Evolutionary conservation across 2,113 vertebrate genomes (phyloP).

Genomic region (Macrotus californicus): DNA sequence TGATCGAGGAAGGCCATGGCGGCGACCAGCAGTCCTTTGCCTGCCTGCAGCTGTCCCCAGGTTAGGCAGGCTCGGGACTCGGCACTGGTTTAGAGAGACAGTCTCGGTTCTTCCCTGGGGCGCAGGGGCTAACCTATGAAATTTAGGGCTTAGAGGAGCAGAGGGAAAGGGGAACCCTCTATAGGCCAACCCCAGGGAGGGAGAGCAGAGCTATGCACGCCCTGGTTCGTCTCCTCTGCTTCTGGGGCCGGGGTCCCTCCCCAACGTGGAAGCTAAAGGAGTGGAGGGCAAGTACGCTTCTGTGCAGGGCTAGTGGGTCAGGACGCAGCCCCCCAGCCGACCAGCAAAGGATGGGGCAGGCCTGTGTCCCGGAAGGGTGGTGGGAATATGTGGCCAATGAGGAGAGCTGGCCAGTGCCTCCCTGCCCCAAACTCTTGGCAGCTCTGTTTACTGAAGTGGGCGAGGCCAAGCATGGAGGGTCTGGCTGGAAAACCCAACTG

Average conservation of each 20-base stretch:
- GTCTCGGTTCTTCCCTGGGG: background rate
- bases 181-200: background rate
- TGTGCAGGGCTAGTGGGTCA: background rate
- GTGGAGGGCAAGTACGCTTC: background rate
- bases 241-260: too few relatives aligned
- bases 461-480: background rate
- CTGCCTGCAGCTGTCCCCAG: background rate
- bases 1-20: background rate
- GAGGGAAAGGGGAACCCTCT: too few relatives aligned
- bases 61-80: accelerated
- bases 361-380: background rate
- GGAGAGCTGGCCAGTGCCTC: accelerated
- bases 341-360: background rate
- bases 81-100: background rate
- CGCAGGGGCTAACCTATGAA: background rate
- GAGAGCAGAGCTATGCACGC: too few relatives aligned
- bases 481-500: background rate
- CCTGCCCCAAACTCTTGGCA: accelerated
- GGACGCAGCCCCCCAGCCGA: background rate
- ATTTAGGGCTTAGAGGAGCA: too few relatives aligned
- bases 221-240: background rate
- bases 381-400: background rate
- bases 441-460: background rate
- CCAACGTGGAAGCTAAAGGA: background rate
- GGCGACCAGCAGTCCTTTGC: accelerated